Percentiles rank a stretch among this genome's conserved stretches.
phyloP scores from a whole-genome alignment of 2,113 vertebrate genomes.

The Sialia sialis region DNA sequence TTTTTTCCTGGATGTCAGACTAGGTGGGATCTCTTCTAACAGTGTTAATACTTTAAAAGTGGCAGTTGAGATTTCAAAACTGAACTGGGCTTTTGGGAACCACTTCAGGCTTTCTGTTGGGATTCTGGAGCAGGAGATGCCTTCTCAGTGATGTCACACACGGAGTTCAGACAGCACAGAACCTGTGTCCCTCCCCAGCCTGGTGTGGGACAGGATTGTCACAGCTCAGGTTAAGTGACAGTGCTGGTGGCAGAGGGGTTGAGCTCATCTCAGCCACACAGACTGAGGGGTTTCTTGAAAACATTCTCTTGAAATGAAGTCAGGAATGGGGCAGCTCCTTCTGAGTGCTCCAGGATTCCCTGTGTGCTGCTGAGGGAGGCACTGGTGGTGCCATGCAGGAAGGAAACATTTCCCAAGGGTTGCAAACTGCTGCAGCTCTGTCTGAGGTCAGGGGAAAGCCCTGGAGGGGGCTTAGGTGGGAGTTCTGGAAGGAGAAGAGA shows the following conservation, averaged over 20 bases:
- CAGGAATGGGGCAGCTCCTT: background rate
- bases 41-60: background rate
- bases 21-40: background rate
- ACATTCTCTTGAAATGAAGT: background rate
- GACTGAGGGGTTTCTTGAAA: background rate
- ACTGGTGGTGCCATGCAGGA: background rate
- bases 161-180: background rate
- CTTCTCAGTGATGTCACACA: background rate
- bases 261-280: background rate
- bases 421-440: background rate
- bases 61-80: background rate
- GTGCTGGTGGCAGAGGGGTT: background rate
- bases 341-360: background rate
- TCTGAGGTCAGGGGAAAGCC: background rate
- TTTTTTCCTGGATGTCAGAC: background rate
- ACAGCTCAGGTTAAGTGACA: background rate
- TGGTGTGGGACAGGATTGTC: background rate
- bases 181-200: background rate
- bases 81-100: background rate
- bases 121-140: background rate
- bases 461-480: background rate
- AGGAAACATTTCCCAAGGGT: background rate
- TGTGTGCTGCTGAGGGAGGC: background rate
- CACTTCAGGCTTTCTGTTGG: background rate
- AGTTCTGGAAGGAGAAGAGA: background rate